Percentiles rank a stretch among this genome's conserved stretches.
These are phyloP conservation scores for Idaea dimidiata DNA, from an alignment of 2,888 invertebrate genomes.

Conservation along the genomic window DNA sequence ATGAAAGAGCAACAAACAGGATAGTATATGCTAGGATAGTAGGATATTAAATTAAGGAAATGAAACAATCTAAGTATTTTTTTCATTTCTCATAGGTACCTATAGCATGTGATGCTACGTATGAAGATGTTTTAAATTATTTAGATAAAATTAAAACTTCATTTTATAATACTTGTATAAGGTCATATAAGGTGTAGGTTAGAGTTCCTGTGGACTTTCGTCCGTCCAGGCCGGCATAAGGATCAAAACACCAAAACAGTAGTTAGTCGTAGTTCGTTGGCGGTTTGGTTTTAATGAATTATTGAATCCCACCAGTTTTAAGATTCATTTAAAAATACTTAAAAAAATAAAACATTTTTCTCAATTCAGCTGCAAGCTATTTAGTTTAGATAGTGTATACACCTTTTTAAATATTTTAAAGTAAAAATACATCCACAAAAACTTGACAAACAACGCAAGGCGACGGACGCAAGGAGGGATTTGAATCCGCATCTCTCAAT, in stretches of 20 bases:
- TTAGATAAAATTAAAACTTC: background rate
- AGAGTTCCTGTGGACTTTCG: slow-evolving; percentile 74
- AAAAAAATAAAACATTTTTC: no score
- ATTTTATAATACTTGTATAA: background rate
- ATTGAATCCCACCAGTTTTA: slow-evolving; percentile 13
- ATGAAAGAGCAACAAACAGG: no score
- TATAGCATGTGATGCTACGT: background rate
- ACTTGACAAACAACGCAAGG: no score
- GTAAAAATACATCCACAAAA: no score
- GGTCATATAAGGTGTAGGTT: slow-evolving; percentile 50
- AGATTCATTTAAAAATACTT: slow-evolving; percentile 17
- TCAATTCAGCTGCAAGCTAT: no score
- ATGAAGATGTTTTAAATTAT: background rate
- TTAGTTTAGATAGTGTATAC: no score
- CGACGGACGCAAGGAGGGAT: no score
- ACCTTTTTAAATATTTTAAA: no score
- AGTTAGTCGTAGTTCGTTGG: slow-evolving; percentile 60
- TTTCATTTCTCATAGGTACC: background rate
- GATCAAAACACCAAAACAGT: slow-evolving; percentile 79
- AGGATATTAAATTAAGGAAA: background rate
- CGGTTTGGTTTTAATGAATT: slow-evolving; percentile 51
- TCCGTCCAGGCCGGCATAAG: slow-evolving; percentile 73
- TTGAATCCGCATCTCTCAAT: no score
- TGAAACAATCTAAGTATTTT: background rate
- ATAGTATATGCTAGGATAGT: no score